phyloP scores from a whole-genome alignment of 2,797 vertebrate genomes.

The Tenualosa thibaudeaui region DNA sequence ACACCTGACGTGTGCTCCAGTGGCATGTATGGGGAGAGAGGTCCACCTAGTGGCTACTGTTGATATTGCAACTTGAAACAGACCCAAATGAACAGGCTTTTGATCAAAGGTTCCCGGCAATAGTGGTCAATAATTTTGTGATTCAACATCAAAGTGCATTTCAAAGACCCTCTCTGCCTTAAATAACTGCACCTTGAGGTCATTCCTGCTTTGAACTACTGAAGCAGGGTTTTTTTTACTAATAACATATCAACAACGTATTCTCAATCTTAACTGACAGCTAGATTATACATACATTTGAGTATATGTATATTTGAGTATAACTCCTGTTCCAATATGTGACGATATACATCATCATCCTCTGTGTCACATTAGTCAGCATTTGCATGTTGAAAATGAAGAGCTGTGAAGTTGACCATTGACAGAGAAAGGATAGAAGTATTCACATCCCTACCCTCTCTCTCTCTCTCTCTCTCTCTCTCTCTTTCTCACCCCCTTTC shows the following conservation, averaged over 20 bases:
- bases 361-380: background rate
- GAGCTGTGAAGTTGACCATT: no score
- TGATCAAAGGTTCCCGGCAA: background rate
- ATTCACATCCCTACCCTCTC: background rate
- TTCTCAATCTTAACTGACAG: background rate
- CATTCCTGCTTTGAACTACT: background rate
- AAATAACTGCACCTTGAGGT: background rate
- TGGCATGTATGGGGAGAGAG: background rate
- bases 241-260: background rate
- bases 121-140: background rate
- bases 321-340: background rate
- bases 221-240: background rate
- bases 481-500: background rate
- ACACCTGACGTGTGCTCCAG: no score
- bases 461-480: background rate
- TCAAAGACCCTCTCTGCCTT: background rate
- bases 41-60: constrained; percentile 2
- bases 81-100: constrained; percentile 24
- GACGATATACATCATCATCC: background rate
- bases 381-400: background rate
- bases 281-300: background rate
- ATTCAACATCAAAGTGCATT: constrained; percentile 17
- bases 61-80: background rate
- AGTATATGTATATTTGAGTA: background rate
- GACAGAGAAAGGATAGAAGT: no score